Conservation (phyloP, 1,140 invertebrate genomes). For the Stenopsyche tienmushanensis region DNA sequence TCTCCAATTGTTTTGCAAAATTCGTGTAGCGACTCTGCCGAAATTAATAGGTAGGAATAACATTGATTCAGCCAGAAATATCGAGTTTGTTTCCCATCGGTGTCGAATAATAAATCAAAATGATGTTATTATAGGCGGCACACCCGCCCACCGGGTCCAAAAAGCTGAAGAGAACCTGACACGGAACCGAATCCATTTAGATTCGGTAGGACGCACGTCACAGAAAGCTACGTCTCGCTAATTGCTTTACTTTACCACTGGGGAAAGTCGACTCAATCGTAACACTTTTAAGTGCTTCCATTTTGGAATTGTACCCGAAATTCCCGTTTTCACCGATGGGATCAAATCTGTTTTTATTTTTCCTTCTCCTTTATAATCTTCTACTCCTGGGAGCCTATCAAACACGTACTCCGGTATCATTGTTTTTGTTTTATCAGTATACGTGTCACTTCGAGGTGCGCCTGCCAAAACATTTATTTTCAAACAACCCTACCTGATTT, state of each 20-base stretch:
- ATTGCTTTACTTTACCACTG: neutral
- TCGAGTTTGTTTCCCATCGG: neutral
- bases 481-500: neutral
- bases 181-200: neutral
- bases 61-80: too few species aligned
- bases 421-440: neutral
- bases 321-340: neutral
- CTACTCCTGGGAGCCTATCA: neutral
- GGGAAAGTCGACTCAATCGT: neutral
- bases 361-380: neutral
- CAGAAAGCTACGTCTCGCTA: neutral
- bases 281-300: constrained; percentile 5
- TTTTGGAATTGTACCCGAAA: neutral
- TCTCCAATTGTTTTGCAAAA: too few species aligned
- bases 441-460: too few species aligned
- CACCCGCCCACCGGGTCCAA: too few species aligned
- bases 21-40: too few species aligned
- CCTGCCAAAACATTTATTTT: neutral
- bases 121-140: neutral
- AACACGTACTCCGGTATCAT: neutral
- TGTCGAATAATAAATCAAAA: neutral
- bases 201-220: constrained; percentile 1
- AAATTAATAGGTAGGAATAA: too few species aligned
- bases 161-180: neutral
- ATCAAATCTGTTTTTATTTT: neutral